Evolutionary conservation across 1,140 invertebrate species (phyloP).

Genomic region (Teleopsis dalmanni): DNA sequence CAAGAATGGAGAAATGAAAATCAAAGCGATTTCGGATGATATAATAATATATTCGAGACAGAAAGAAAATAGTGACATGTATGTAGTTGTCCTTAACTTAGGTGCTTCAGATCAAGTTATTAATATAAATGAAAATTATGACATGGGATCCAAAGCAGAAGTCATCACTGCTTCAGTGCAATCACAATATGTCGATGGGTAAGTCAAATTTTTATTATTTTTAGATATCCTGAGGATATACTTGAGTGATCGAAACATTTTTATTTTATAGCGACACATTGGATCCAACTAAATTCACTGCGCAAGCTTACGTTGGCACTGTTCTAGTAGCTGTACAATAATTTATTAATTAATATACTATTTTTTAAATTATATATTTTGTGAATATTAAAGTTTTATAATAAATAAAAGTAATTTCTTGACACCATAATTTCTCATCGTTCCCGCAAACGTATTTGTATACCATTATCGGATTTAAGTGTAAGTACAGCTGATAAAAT

Average conservation of each 20-base stretch:
- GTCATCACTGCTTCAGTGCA: slow-evolving; percentile 34
- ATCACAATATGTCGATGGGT: slow-evolving; percentile 31
- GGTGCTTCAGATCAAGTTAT: slow-evolving; percentile 19
- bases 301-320: slow-evolving; percentile 28
- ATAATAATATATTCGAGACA: slow-evolving; percentile 33
- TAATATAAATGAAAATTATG: slow-evolving; percentile 24
- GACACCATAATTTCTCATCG: no score
- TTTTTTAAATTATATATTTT: background rate
- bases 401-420: no score
- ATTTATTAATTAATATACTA: no score
- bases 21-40: slow-evolving; percentile 29
- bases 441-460: slow-evolving; percentile 24
- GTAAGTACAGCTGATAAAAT: slow-evolving; percentile 28
- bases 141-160: slow-evolving; percentile 25
- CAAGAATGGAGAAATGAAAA: slow-evolving; percentile 21
- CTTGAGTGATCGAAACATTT: background rate
- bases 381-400: no score
- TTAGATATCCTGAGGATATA: background rate
- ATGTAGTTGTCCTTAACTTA: slow-evolving; percentile 32
- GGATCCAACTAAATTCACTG: slow-evolving; percentile 22
- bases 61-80: slow-evolving; percentile 26
- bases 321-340: slow-evolving; percentile 28
- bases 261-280: slow-evolving; percentile 12
- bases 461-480: slow-evolving; percentile 33
- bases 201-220: background rate